Evolutionary conservation across 2,113 vertebrate species (phyloP), one percentile per base, ranked within the genome.

Genomic region (Suncus etruscus): DNA sequence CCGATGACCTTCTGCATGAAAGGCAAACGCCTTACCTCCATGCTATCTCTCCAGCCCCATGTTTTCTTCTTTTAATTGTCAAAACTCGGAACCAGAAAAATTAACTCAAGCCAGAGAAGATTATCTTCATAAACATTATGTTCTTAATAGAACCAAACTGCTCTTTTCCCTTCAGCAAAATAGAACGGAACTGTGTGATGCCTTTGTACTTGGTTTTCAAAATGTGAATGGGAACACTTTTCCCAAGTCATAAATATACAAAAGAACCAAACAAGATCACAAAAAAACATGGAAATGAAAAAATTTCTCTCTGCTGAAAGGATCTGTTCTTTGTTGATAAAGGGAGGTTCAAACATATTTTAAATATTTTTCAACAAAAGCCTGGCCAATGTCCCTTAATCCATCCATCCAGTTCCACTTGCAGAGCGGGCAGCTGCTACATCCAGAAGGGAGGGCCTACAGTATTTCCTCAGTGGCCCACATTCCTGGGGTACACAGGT

Each of bases 301-400:
- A 61, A 94, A 91, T 80, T 87, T 83, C 69, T 91, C 86, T 92
- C 81, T 86, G 87, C 69, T 92, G 80, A 95, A 94, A 96, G 93
- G 93, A 94, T 63, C 51, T 73, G 83, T 90, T 96, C 95, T 95
- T 92, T 96, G 96, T 93, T 95, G 91, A 95, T 91, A 93, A 95
- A 95, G 88, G 86, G 94, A 96, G 94, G 95, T 94, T 96, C 95
- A 79, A 96, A 95, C 96, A 96, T 97, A 97, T 97, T 97, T 95
- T 96, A 97, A 95, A 97, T 97, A 96, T 95, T 97, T 97, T 95
- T 92, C 95, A 95, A 97, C 95, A 94, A 92, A 90, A 77, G 77
- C 91, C 94, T 95, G 95, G 89, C 88, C 95, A 68, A 90, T 95
- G 92, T 86, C 89, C 92, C 88, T 95, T 87, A 97, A 94, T 92